These are phyloP conservation scores for Oncopeltus fasciatus DNA, from an alignment of 1,140 invertebrate genomes.

Conservation along the genomic window DNA sequence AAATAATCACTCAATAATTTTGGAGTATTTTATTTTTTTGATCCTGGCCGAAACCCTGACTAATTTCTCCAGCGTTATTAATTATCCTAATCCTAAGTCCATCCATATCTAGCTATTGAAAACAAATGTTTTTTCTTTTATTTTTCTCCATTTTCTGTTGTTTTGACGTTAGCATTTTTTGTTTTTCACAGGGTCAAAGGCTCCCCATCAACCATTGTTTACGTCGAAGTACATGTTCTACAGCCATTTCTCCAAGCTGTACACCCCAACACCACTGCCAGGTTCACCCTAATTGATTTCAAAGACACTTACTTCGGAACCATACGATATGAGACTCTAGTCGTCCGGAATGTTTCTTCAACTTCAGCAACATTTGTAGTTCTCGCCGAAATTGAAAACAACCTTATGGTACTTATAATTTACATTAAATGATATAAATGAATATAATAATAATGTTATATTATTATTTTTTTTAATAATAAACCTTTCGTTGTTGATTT, in stretches of 20 bases:
- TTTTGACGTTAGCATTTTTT: neutral
- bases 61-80: too few relatives aligned
- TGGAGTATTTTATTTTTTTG: too few relatives aligned
- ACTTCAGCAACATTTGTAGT: conserved; percentile 25
- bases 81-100: neutral
- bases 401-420: conserved; percentile 23
- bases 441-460: too few relatives aligned
- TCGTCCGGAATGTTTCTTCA: conserved; percentile 26
- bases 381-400: conserved; percentile 23
- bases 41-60: too few relatives aligned
- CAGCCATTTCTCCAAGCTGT: conserved; percentile 23
- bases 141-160: neutral
- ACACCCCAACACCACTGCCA: conserved; percentile 25
- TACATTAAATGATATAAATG: too few relatives aligned
- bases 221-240: conserved; percentile 26
- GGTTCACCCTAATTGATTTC: conserved; percentile 29
- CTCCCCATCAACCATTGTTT: conserved; percentile 25
- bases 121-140: neutral
- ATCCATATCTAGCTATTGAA: neutral
- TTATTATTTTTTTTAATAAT: too few relatives aligned
- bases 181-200: conserved; percentile 14
- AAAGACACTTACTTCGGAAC: conserved; percentile 23
- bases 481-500: too few relatives aligned
- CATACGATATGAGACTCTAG: conserved; percentile 22
- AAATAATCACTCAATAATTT: too few relatives aligned